phyloP scores from a whole-genome alignment of 2,888 invertebrate species.

The Amiota minor region DNA sequence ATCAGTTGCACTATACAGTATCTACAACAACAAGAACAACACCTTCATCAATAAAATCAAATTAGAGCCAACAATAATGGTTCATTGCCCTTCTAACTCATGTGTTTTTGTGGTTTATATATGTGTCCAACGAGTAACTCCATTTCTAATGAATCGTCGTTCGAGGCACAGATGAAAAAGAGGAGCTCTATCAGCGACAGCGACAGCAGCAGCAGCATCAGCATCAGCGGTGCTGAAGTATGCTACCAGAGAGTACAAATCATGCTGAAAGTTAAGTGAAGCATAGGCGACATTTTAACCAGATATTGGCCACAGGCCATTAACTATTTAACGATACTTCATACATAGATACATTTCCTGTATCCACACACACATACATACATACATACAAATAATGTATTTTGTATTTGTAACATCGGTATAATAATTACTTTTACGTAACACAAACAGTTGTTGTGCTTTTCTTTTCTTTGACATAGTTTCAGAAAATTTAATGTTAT shows the following conservation, averaged over 20 bases:
- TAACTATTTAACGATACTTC: conserved; percentile 45
- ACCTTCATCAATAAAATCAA: conserved; percentile 57
- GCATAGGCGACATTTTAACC: conserved; percentile 48
- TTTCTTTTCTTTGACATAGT: no score
- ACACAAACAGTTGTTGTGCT: no score
- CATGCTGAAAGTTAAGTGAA: conserved; percentile 37
- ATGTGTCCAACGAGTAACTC: no score
- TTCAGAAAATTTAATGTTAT: no score
- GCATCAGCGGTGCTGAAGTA: not conserved
- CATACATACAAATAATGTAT: not conserved
- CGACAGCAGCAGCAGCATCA: no score
- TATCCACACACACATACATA: conserved; percentile 6
- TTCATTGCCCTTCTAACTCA: conserved; percentile 15
- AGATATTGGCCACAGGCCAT: conserved; percentile 52
- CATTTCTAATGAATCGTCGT: no score
- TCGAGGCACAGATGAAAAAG: no score
- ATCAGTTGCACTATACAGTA: not conserved
- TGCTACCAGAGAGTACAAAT: not conserved
- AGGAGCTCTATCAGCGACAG: no score
- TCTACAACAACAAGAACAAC: conserved; percentile 29
- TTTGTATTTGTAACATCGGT: no score
- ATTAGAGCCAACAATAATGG: conserved; percentile 50
- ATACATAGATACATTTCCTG: conserved; percentile 23
- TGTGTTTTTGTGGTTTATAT: not conserved
- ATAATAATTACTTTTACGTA: no score